These are phyloP conservation scores for Pocillopora grandis DNA, from an alignment of 92 coral and sea anemone genomes.

Conservation along the genomic window DNA sequence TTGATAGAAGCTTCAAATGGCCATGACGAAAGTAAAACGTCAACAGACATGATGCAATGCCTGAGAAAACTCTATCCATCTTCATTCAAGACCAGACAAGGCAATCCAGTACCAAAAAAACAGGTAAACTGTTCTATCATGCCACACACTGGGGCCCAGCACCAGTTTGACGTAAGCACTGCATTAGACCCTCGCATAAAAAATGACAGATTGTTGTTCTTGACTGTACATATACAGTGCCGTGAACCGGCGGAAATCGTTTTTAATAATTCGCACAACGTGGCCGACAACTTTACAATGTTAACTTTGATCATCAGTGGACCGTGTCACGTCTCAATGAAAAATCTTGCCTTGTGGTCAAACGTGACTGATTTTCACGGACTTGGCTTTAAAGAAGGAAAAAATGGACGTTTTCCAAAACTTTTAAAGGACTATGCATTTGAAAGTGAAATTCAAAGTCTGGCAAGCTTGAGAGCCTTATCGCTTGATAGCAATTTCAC, in stretches of 20 bases:
- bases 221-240: background rate
- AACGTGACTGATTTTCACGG: background rate
- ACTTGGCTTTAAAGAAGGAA: background rate
- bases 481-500: background rate
- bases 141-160: background rate
- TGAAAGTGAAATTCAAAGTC: background rate
- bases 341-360: slow-evolving; percentile 1
- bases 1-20: background rate
- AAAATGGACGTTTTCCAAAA: background rate
- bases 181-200: background rate
- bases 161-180: background rate
- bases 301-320: background rate
- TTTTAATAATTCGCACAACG: slow-evolving; percentile 2
- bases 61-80: background rate
- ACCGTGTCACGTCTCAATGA: background rate
- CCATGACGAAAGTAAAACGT: background rate
- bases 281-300: background rate
- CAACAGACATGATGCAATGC: background rate
- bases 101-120: background rate
- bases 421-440: background rate
- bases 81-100: background rate
- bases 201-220: background rate
- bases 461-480: background rate
- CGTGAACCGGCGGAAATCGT: background rate
- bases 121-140: background rate